Conservation (phyloP, 2,888 invertebrate species). For the Stramonita haemastoma region DNA sequence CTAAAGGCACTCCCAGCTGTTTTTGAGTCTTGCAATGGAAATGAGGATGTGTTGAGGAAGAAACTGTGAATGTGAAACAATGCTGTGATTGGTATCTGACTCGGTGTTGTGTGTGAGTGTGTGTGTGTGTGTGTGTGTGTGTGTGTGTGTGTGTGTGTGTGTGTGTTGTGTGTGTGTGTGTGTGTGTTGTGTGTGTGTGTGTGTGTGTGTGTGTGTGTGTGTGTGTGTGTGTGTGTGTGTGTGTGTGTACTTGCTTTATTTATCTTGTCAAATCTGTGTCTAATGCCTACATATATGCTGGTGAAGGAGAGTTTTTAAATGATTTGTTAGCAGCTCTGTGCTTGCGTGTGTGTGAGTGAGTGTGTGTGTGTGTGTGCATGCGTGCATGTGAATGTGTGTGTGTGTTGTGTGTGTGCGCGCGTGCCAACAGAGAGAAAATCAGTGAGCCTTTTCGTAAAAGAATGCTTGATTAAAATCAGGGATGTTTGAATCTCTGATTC, state of each 20-base stretch:
- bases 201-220: not conserved
- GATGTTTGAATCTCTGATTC: not conserved
- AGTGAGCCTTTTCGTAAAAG: not conserved
- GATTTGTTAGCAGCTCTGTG: not conserved
- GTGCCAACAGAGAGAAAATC: not conserved
- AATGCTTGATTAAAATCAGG: not conserved
- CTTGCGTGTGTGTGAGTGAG: not conserved
- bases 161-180: not conserved
- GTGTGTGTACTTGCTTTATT: not conserved
- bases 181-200: not conserved
- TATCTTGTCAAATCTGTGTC: not conserved
- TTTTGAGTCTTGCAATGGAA: no score
- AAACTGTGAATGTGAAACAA: no score
- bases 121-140: not conserved
- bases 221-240: not conserved
- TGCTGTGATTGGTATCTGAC: conserved; percentile 71
- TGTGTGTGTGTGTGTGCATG: not conserved
- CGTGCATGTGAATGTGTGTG: not conserved
- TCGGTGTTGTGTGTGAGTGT: conserved; percentile 60
- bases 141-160: not conserved
- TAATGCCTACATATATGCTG: not conserved
- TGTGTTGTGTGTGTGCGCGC: not conserved
- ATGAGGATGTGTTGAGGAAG: no score
- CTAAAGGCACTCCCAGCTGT: no score
- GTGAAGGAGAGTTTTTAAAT: not conserved